Percentiles rank a stretch among this genome's conserved stretches.
Conservation (phyloP, 2,113 vertebrate species). For the Bothrops jararaca region DNA sequence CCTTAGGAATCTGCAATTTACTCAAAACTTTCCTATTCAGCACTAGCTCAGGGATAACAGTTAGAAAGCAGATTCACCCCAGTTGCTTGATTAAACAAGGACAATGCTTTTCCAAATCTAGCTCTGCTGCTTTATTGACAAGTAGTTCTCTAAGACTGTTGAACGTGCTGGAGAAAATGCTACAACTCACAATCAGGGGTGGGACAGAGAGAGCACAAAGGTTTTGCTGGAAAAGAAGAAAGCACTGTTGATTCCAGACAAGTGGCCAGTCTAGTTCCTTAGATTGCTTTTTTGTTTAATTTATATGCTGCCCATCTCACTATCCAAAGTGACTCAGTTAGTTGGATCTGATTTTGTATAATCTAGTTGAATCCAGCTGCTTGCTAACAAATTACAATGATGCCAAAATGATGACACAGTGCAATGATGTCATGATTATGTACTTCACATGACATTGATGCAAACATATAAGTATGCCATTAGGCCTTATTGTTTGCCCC, state of each 20-base stretch:
- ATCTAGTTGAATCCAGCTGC: neutral
- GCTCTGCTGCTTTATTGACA: neutral
- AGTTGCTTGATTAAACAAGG: neutral
- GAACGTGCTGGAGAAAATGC: neutral
- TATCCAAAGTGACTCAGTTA: neutral
- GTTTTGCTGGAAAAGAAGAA: neutral
- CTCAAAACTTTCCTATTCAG: neutral
- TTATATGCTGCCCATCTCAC: neutral
- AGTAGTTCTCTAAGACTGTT: neutral
- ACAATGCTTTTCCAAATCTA: neutral
- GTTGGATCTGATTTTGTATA: neutral
- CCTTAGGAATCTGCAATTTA: neutral
- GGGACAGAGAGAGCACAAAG: neutral
- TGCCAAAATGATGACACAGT: neutral
- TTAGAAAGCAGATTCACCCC: neutral
- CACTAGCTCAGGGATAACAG: neutral
- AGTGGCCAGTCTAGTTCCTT: neutral
- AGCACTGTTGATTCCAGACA: neutral
- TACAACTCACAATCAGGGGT: neutral
- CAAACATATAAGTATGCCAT: neutral
- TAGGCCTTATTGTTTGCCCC: neutral
- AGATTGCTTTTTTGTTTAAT: neutral
- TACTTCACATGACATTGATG: neutral
- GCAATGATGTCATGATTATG: neutral
- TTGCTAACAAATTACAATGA: neutral